These are phyloP conservation scores for Sthenelais limicola DNA, from an alignment of 2,888 invertebrate genomes.

Conservation along the genomic window DNA sequence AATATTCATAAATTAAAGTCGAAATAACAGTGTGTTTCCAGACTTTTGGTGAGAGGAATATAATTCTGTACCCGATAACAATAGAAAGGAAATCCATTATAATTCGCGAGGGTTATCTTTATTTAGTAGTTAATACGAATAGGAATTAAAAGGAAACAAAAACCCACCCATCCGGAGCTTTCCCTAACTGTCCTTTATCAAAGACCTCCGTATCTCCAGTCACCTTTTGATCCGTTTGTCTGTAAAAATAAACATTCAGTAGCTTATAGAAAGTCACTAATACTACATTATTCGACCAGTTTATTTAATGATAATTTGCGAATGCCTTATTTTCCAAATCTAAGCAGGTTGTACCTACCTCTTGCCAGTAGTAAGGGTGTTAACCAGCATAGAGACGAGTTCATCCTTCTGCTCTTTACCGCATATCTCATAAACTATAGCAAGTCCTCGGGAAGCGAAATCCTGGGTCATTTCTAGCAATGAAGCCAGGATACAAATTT, in stretches of 20 bases:
- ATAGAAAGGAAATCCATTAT: too few species aligned
- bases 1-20: too few species aligned
- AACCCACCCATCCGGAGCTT: slow-evolving; percentile 86
- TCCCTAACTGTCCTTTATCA: slow-evolving; percentile 89
- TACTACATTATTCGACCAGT: background rate
- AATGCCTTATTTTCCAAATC: background rate
- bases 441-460: slow-evolving; percentile 91
- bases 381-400: slow-evolving; percentile 84
- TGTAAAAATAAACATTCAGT: slow-evolving; percentile 3
- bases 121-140: too few species aligned
- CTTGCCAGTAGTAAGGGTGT: slow-evolving; percentile 87
- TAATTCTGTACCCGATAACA: too few species aligned
- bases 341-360: slow-evolving; percentile 51
- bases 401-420: slow-evolving; percentile 81
- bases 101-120: too few species aligned
- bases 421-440: slow-evolving; percentile 88
- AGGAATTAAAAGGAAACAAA: too few species aligned
- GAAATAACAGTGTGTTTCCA: too few species aligned
- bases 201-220: slow-evolving; percentile 88
- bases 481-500: too few species aligned
- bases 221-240: slow-evolving; percentile 76
- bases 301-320: background rate
- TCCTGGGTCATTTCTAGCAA: slow-evolving; percentile 90
- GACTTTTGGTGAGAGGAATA: too few species aligned
- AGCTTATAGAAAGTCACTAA: background rate